Conservation (phyloP, 2,797 vertebrate genomes). For the Cynopterus sphinx region DNA sequence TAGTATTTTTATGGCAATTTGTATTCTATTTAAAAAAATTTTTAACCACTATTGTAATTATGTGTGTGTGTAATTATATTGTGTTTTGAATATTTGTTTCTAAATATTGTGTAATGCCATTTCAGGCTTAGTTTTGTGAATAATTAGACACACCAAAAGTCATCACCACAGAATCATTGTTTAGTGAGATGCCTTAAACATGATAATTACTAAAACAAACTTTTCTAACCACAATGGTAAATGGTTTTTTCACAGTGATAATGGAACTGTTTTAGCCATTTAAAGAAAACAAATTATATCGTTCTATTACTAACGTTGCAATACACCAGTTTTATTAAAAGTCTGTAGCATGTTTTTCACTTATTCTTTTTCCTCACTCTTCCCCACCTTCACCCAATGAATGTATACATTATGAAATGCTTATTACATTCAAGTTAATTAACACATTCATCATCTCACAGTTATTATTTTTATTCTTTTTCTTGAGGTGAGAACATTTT, state of each 20-base stretch:
- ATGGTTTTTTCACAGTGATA: conserved; percentile 25
- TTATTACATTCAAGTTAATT: background rate
- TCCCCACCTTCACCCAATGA: accelerated
- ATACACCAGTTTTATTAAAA: background rate
- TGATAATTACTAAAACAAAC: conserved; percentile 41
- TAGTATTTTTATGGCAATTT: background rate
- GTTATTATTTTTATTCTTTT: background rate
- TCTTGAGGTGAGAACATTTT: background rate
- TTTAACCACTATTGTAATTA: background rate
- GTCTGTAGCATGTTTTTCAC: background rate
- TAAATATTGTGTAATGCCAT: background rate
- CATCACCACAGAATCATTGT: conserved; percentile 17
- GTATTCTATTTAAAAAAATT: background rate
- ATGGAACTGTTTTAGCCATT: background rate
- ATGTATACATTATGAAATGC: background rate
- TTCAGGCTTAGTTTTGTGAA: background rate
- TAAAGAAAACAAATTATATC: background rate
- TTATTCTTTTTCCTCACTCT: background rate
- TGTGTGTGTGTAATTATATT: background rate
- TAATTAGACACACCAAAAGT: conserved; percentile 18
- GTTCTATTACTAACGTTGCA: background rate
- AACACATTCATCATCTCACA: background rate
- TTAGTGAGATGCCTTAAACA: background rate
- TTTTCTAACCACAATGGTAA: conserved; percentile 3
- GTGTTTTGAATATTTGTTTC: conserved; percentile 6